These are phyloP conservation scores for Campylomormyrus tamandua DNA, from an alignment of 2,113 vertebrate species.

Conservation along the genomic window DNA sequence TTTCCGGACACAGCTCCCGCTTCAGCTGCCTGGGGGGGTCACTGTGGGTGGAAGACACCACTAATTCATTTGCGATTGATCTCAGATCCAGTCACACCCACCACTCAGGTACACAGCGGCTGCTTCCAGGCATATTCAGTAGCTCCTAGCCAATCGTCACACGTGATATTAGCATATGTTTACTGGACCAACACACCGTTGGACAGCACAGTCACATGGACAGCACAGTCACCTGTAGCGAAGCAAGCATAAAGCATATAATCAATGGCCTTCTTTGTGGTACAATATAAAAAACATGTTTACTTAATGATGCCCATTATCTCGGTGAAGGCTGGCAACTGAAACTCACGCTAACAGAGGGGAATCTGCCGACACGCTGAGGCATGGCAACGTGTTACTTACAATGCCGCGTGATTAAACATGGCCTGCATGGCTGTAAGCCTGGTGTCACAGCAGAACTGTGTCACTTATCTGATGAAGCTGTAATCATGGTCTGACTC, in stretches of 20 bases:
- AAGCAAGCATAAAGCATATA: background rate
- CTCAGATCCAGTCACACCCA: background rate
- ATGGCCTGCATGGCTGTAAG: background rate
- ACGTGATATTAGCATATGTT: background rate
- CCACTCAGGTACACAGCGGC: background rate
- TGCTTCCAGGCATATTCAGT: background rate
- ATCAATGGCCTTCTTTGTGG: background rate
- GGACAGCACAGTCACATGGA: background rate
- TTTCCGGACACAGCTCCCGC: background rate
- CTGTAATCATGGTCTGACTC: background rate
- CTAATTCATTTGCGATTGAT: conserved; percentile 11
- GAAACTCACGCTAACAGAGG: background rate
- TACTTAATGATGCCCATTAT: background rate
- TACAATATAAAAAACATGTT: background rate
- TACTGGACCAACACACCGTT: background rate
- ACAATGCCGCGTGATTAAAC: background rate
- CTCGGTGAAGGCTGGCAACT: background rate
- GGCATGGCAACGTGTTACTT: conserved; percentile 13
- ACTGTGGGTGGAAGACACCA: background rate
- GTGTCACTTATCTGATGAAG: background rate
- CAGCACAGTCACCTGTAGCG: background rate
- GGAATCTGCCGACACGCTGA: conserved; percentile 1
- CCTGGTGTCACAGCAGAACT: background rate
- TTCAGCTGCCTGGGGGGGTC: background rate
- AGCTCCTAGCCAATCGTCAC: background rate